Conservation (phyloP, 2,113 vertebrate genomes). For the Silurus meridionalis region DNA sequence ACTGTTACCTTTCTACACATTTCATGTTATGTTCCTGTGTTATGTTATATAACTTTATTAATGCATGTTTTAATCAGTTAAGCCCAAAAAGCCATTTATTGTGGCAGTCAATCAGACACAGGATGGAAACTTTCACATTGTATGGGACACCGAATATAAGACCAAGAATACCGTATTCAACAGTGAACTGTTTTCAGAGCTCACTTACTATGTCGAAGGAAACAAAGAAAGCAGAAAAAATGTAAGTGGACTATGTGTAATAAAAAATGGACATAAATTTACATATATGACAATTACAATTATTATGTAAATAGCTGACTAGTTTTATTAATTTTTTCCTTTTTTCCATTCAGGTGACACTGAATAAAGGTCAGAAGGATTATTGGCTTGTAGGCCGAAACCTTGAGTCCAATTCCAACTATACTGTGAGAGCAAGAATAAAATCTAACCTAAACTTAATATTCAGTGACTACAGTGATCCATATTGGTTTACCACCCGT, state of each 20-base stretch:
- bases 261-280: not conserved
- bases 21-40: no score
- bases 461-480: conserved; percentile 64
- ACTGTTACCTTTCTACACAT: not conserved
- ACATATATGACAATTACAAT: not conserved
- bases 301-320: not conserved
- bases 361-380: not conserved
- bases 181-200: rapidly evolving
- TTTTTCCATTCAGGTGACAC: conserved; percentile 10
- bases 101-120: conserved; percentile 25
- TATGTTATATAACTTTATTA: not conserved
- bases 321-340: not conserved
- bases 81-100: conserved; percentile 61
- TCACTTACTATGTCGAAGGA: conserved; percentile 51
- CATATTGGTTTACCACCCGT: conserved; percentile 61
- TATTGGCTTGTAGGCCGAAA: conserved; percentile 46
- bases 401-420: conserved; percentile 54
- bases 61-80: conserved; percentile 54
- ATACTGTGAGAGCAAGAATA: conserved; percentile 60
- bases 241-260: conserved; percentile 41
- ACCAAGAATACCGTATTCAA: rapidly evolving
- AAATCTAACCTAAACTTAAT: rapidly evolving
- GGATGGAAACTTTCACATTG: conserved; percentile 53
- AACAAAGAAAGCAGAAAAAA: conserved; percentile 46
- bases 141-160: conserved; percentile 49